A percentile compares a stretch with the other conserved stretches of the same genome.
Evolutionary conservation across 35 echinoderm and acorn worm genomes (phyloP).

Genomic region (Stichopus chloronotus): DNA sequence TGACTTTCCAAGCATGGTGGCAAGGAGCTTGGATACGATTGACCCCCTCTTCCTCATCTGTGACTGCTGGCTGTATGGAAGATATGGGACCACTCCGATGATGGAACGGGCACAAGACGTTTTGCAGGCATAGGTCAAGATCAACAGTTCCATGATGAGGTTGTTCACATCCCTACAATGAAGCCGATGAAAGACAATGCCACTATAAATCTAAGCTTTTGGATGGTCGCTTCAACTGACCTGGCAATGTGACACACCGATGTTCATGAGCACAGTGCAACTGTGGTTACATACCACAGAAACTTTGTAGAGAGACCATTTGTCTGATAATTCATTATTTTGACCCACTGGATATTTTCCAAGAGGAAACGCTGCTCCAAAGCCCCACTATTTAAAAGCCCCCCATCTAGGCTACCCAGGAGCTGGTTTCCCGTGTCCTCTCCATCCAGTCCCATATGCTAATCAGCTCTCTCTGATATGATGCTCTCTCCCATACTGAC

Average conservation of each 20-base stretch:
- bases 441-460: too few relatives aligned
- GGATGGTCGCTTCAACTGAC: background rate
- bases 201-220: background rate
- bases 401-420: too few relatives aligned
- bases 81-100: constrained; percentile 90
- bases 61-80: constrained; percentile 95
- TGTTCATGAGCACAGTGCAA: too few relatives aligned
- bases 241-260: background rate
- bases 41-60: constrained; percentile 98
- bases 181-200: background rate
- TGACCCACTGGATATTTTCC: too few relatives aligned
- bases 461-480: too few relatives aligned
- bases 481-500: too few relatives aligned
- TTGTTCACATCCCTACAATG: constrained; percentile 59
- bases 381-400: too few relatives aligned
- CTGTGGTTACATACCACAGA: too few relatives aligned
- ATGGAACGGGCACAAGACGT: constrained; percentile 92
- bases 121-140: constrained; percentile 92
- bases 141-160: constrained; percentile 69
- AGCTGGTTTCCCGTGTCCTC: too few relatives aligned
- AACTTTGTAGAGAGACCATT: too few relatives aligned
- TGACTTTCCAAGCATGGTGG: constrained; percentile 90
- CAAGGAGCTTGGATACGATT: constrained; percentile 92
- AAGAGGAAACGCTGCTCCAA: too few relatives aligned
- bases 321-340: too few relatives aligned